Evolutionary conservation across 2,888 invertebrate species (phyloP).

Genomic region (Hirtodrosophila duncani): DNA sequence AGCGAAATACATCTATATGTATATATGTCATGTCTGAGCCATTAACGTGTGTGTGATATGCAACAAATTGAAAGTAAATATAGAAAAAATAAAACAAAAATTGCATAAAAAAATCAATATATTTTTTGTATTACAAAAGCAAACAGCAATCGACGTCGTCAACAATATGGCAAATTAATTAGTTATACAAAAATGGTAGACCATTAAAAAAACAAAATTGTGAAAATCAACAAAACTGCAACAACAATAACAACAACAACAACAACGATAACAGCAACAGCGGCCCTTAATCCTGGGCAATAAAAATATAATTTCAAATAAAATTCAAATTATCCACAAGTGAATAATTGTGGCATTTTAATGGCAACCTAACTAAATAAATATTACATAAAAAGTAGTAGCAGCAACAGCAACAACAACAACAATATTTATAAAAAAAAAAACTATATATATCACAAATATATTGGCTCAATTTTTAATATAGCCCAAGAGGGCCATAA

Average conservation of each 20-base stretch:
- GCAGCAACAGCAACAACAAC: slow-evolving; percentile 11
- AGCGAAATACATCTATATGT: slow-evolving; percentile 6
- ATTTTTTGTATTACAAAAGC: slow-evolving; percentile 43
- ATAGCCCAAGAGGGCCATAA: slow-evolving; percentile 62
- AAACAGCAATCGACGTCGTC: slow-evolving; percentile 32
- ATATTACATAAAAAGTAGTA: slow-evolving; percentile 11
- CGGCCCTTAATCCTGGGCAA: too few relatives aligned
- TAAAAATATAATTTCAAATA: slow-evolving; percentile 33
- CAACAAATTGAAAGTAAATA: slow-evolving; percentile 65
- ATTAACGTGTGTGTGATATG: slow-evolving; percentile 56
- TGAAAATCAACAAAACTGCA: slow-evolving; percentile 30
- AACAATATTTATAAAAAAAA: slow-evolving; percentile 9
- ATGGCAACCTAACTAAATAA: slow-evolving; percentile 44
- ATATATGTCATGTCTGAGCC: slow-evolving; percentile 45
- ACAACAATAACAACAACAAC: slow-evolving; percentile 7
- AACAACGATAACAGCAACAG: too few relatives aligned
- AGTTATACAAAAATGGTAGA: slow-evolving; percentile 59
- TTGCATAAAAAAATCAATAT: slow-evolving; percentile 15
- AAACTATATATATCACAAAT: slow-evolving; percentile 20
- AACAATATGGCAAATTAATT: slow-evolving; percentile 67
- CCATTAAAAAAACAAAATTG: slow-evolving; percentile 33
- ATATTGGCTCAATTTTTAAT: slow-evolving; percentile 51
- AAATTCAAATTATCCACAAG: slow-evolving; percentile 68
- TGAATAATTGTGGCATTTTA: slow-evolving; percentile 64
- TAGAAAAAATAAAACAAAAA: slow-evolving; percentile 13